Percentiles rank a stretch among this genome's conserved stretches.
Conservation (phyloP, 2,797 vertebrate genomes). For the Merluccius polli region DNA sequence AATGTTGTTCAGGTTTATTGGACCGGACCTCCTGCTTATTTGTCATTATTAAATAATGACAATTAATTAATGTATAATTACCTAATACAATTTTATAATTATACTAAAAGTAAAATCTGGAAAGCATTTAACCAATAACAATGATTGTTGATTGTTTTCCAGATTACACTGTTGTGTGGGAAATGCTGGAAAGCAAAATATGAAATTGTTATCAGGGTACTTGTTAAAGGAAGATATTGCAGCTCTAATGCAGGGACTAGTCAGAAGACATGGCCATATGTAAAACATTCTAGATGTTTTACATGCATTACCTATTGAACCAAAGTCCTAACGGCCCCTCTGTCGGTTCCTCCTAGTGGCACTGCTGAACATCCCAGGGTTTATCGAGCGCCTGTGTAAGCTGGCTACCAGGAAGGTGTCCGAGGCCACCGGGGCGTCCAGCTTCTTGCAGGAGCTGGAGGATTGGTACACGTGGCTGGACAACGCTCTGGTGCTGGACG, state of each 20-base stretch:
- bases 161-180: too few relatives aligned
- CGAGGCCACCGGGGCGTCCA: constrained; percentile 86
- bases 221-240: too few relatives aligned
- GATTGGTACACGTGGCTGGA: constrained; percentile 99
- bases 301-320: neutral
- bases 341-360: constrained; percentile 72
- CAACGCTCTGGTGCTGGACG: constrained; percentile 92
- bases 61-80: neutral
- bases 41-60: neutral
- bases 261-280: neutral
- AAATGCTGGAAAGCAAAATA: too few relatives aligned
- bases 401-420: constrained; percentile 94
- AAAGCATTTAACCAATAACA: too few relatives aligned
- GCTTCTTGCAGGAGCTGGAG: constrained; percentile 93
- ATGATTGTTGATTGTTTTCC: too few relatives aligned
- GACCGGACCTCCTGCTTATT: neutral
- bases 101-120: too few relatives aligned
- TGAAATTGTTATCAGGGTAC: too few relatives aligned
- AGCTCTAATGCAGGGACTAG: neutral
- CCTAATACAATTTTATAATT: too few relatives aligned
- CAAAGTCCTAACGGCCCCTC: neutral
- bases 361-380: constrained; percentile 93
- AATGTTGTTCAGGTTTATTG: too few relatives aligned
- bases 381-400: constrained; percentile 93
- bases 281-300: neutral